Conservation (phyloP, 2,113 vertebrate genomes). For the Hippocampus zosterae region DNA sequence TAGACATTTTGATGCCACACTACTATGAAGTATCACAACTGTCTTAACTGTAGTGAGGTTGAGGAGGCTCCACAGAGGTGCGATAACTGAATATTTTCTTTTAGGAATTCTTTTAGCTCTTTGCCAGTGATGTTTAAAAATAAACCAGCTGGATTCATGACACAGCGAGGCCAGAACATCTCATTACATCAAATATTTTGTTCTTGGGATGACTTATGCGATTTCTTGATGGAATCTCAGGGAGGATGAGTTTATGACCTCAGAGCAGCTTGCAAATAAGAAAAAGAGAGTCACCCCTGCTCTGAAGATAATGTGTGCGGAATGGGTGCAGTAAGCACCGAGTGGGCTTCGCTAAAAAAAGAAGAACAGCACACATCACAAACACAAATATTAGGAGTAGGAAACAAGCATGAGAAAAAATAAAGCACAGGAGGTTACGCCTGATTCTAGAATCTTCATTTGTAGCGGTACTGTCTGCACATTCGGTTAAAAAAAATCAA, state of each 20-base stretch:
- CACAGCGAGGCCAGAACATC: background rate
- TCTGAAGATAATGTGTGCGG: constrained; percentile 14
- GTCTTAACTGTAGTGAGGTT: background rate
- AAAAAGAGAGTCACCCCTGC: constrained; percentile 12
- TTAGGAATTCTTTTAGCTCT: too few relatives aligned
- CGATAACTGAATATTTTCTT: too few relatives aligned
- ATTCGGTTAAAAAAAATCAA: constrained; percentile 4
- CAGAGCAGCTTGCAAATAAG: background rate
- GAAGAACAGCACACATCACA: background rate
- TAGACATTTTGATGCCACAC: background rate
- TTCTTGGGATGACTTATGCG: background rate
- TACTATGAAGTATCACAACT: background rate
- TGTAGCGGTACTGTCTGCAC: background rate
- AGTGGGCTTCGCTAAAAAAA: background rate
- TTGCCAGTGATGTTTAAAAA: too few relatives aligned
- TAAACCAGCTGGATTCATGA: too few relatives aligned
- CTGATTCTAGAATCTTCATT: background rate
- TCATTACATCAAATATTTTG: background rate
- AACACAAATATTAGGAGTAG: constrained; percentile 7
- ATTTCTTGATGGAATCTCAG: background rate
- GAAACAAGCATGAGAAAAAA: constrained; percentile 22
- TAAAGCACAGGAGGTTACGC: background rate
- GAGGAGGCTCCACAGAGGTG: background rate
- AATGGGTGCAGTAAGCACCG: constrained; percentile 16
- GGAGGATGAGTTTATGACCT: background rate